These are phyloP conservation scores for Bombus sylvicola DNA, from an alignment of 1,140 invertebrate species.

Conservation along the genomic window DNA sequence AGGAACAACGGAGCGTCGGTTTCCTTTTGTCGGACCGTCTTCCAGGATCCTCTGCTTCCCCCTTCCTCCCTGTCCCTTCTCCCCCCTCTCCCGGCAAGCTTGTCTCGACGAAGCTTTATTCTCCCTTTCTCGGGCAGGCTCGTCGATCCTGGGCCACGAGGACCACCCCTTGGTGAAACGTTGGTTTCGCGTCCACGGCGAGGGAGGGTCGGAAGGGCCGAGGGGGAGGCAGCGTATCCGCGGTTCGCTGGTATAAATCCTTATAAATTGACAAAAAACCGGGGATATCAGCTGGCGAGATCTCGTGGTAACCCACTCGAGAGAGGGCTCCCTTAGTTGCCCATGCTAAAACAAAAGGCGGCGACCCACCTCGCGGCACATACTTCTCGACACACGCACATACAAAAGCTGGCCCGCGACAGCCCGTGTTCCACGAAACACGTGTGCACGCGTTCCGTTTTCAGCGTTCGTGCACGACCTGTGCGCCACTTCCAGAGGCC, in stretches of 20 bases:
- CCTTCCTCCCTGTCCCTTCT: too few relatives aligned
- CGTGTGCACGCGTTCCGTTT: constrained; percentile 36
- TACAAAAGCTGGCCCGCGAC: not conserved
- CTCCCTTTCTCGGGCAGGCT: constrained; percentile 39
- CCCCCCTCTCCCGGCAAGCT: not conserved
- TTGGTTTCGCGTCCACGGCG: constrained; percentile 23
- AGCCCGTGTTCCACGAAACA: constrained; percentile 11
- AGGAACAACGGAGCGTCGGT: constrained; percentile 12
- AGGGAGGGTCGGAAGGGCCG: not conserved
- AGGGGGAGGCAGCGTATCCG: constrained; percentile 50
- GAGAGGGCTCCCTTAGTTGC: constrained; percentile 56
- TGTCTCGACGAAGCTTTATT: constrained; percentile 41
- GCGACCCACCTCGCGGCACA: constrained; percentile 66
- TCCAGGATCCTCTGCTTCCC: not conserved
- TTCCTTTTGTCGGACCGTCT: constrained; percentile 34
- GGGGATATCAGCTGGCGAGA: constrained; percentile 71
- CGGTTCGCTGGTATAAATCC: constrained; percentile 74
- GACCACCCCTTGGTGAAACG: constrained; percentile 63
- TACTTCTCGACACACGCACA: constrained; percentile 42
- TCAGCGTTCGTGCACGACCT: constrained; percentile 23
- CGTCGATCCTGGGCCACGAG: constrained; percentile 35
- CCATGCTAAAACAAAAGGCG: constrained; percentile 74
- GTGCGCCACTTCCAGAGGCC: not conserved
- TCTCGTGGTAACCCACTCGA: constrained; percentile 73
- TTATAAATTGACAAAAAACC: constrained; percentile 80